Percentiles rank a stretch among this genome's conserved stretches.
phyloP scores from a whole-genome alignment of 2,113 vertebrate species.

The Nycticryphes semicollaris region DNA sequence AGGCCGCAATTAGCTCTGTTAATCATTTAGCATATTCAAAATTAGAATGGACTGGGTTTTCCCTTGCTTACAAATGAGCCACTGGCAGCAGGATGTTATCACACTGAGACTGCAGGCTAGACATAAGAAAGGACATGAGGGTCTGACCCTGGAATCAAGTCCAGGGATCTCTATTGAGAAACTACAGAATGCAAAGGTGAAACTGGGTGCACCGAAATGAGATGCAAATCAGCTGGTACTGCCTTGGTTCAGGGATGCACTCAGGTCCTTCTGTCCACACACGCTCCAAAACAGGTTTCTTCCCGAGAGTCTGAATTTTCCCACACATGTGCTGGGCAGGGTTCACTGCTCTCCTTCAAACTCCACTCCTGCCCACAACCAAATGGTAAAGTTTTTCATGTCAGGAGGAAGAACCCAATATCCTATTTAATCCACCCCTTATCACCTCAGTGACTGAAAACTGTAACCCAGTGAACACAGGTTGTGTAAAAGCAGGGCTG shows the following conservation, averaged over 20 bases:
- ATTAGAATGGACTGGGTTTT: background rate
- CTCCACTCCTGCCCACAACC: background rate
- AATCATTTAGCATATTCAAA: slow-evolving; percentile 40
- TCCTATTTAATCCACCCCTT: background rate
- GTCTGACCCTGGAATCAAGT: background rate
- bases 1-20: slow-evolving; percentile 26
- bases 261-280: fast-evolving
- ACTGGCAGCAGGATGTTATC: background rate
- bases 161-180: background rate
- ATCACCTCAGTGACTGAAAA: background rate
- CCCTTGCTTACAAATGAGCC: background rate
- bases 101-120: background rate
- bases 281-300: background rate
- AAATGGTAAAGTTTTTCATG: background rate
- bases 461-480: background rate
- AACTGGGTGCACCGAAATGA: background rate
- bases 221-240: background rate
- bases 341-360: background rate
- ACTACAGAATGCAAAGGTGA: background rate
- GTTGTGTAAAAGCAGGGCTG: background rate
- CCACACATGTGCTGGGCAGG: background rate
- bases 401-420: background rate
- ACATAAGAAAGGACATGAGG: background rate
- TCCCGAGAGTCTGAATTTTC: background rate
- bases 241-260: background rate